These are phyloP conservation scores for Indicator maculatus DNA, from an alignment of 2,113 vertebrate species.

Conservation along the genomic window DNA sequence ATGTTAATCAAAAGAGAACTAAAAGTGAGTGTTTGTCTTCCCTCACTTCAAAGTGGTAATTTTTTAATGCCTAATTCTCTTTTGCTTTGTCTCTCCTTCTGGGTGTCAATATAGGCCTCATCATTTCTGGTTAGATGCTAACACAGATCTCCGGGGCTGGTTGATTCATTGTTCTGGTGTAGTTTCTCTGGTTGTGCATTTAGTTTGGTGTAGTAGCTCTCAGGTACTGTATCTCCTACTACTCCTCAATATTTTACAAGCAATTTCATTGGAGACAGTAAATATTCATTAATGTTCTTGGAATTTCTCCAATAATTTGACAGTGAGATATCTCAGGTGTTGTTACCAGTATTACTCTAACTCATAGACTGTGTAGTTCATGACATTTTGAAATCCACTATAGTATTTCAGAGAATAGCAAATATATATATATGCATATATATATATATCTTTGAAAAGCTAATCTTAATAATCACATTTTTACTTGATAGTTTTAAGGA, in stretches of 20 bases:
- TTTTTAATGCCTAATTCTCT: neutral
- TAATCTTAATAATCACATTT: neutral
- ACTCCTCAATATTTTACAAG: neutral
- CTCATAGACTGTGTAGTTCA: neutral
- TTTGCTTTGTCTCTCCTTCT: neutral
- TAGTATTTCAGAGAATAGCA: neutral
- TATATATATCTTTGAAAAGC: neutral
- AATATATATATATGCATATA: neutral
- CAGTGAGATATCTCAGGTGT: neutral
- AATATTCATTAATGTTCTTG: neutral
- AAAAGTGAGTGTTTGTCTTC: neutral
- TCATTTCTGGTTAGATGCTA: neutral
- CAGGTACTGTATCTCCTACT: neutral
- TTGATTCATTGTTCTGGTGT: neutral
- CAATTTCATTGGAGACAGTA: neutral
- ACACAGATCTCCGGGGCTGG: neutral
- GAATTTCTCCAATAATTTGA: neutral
- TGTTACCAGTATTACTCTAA: neutral
- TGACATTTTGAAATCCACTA: neutral
- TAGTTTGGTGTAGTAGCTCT: neutral
- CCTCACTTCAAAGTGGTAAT: neutral
- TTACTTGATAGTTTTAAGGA: neutral
- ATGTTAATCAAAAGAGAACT: neutral
- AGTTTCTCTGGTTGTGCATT: neutral
- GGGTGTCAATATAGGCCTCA: neutral